A percentile compares a stretch with the other conserved stretches of the same genome.
Conservation (phyloP, 2,888 invertebrate genomes). For the Caenorhabditis zanzibari region DNA sequence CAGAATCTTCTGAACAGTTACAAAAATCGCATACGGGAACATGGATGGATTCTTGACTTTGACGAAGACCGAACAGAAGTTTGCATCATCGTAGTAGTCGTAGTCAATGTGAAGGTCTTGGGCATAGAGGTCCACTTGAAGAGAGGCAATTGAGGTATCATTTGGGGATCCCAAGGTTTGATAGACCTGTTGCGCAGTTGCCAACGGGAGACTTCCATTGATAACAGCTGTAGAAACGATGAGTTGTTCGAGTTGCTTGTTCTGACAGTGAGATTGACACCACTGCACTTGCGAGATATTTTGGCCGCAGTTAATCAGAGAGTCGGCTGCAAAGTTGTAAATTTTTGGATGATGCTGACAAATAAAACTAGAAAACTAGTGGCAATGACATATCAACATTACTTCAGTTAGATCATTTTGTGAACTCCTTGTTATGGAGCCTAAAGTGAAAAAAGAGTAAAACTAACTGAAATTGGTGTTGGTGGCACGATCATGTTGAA, state of each 20-base stretch:
- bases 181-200: constrained; percentile 52
- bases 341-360: no score
- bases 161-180: constrained; percentile 32
- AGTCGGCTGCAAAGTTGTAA: constrained; percentile 19
- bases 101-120: constrained; percentile 43
- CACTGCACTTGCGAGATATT: constrained; percentile 28
- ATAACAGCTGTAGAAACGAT: constrained; percentile 47
- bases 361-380: no score
- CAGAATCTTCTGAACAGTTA: constrained; percentile 58
- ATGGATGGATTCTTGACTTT: constrained; percentile 45
- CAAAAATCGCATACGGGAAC: constrained; percentile 50
- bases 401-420: no score
- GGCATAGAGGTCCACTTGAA: constrained; percentile 42
- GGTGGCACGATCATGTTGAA: constrained; percentile 36
- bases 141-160: constrained; percentile 38
- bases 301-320: constrained; percentile 50
- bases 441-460: no score
- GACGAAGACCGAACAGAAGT: constrained; percentile 58
- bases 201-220: constrained; percentile 64
- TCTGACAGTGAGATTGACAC: constrained; percentile 59
- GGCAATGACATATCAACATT: no score
- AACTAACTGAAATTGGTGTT: constrained; percentile 33
- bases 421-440: no score
- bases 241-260: constrained; percentile 41
- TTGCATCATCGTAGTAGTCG: constrained; percentile 58